These are phyloP conservation scores for Drosophila borealis DNA, from an alignment of 2,888 invertebrate species.

Conservation along the genomic window DNA sequence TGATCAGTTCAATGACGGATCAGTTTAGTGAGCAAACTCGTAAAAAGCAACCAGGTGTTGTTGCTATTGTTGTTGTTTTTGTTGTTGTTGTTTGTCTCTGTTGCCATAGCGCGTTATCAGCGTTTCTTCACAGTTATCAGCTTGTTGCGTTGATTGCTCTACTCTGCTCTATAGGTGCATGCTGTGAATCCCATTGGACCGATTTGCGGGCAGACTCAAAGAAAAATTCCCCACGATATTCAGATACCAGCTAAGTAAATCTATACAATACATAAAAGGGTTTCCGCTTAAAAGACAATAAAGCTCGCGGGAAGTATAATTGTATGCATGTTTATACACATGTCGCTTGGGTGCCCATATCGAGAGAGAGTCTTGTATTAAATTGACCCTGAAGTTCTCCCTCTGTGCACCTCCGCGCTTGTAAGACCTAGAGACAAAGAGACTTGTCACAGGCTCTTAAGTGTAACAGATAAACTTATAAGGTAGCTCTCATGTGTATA, in stretches of 20 bases:
- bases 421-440: not conserved
- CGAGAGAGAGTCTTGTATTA: not conserved
- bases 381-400: not conserved
- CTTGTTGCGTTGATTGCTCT: conserved; percentile 4
- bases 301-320: conserved; percentile 1
- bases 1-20: conserved; percentile 10
- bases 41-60: conserved; percentile 11
- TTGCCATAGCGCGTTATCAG: conserved; percentile 26
- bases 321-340: not conserved
- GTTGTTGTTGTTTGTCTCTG: conserved; percentile 12
- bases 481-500: no score
- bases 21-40: not conserved
- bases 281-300: conserved; percentile 8
- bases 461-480: not conserved
- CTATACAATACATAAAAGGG: conserved; percentile 6
- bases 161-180: conserved; percentile 10
- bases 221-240: conserved; percentile 33
- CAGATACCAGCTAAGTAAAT: conserved; percentile 6
- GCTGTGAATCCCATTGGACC: conserved; percentile 37
- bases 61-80: not conserved
- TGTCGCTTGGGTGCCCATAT: not conserved
- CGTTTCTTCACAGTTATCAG: conserved; percentile 26
- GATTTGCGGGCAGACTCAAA: not conserved
- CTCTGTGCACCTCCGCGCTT: not conserved
- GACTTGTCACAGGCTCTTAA: not conserved